Evolutionary conservation across 2,797 vertebrate species (phyloP).

Genomic region (Crotalus adamanteus): DNA sequence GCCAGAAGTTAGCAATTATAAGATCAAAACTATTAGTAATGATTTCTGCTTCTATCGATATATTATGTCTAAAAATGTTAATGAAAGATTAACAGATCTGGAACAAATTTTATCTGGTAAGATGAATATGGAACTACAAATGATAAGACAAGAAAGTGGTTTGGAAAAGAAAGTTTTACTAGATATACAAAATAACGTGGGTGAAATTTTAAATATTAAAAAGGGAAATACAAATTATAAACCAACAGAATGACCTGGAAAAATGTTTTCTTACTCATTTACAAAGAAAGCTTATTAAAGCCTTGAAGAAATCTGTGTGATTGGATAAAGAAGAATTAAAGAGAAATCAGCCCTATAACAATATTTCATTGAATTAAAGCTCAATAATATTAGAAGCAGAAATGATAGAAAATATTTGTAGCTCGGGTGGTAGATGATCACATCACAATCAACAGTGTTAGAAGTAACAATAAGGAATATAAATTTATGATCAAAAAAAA

Average conservation of each 20-base stretch:
- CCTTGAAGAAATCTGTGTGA: background rate
- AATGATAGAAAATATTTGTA: background rate
- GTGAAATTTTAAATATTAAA: background rate
- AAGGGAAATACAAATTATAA: background rate
- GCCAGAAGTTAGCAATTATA: background rate
- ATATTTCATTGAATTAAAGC: background rate
- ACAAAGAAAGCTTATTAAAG: background rate
- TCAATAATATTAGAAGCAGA: background rate
- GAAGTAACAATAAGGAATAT: background rate
- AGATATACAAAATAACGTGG: background rate
- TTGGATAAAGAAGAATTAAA: background rate
- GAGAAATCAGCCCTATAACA: background rate
- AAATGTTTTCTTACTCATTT: background rate
- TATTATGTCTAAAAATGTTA: background rate
- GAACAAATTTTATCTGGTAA: background rate
- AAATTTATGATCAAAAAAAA: background rate
- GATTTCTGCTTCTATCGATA: background rate
- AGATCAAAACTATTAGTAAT: background rate
- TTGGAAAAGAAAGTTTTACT: background rate
- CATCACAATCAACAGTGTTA: background rate
- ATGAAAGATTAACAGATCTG: background rate
- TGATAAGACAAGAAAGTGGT: background rate
- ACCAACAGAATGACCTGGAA: background rate
- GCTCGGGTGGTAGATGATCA: background rate
- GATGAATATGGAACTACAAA: background rate